Evolutionary conservation across 2,888 invertebrate species (phyloP).

Genomic region (Caenorhabditis angaria): DNA sequence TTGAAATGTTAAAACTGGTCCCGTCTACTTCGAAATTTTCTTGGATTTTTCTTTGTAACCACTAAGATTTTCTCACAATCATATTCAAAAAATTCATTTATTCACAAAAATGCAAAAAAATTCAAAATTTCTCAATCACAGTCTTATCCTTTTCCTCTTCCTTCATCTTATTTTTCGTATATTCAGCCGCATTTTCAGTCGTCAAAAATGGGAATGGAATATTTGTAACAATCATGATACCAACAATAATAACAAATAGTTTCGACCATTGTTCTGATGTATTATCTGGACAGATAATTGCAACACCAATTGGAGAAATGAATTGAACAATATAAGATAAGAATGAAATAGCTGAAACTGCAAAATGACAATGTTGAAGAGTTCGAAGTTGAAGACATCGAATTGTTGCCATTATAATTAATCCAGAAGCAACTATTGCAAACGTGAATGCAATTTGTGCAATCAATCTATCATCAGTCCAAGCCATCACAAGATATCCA

Average conservation of each 20-base stretch:
- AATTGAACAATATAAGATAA: neutral
- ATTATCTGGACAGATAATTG: conserved; percentile 32
- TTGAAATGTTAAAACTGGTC: no score
- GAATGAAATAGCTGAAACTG: neutral
- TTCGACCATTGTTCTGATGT: conserved; percentile 32
- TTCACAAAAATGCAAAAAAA: no score
- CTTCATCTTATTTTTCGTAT: conserved; percentile 10
- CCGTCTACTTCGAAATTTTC: no score
- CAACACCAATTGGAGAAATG: conserved; percentile 18
- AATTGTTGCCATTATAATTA: conserved; percentile 54
- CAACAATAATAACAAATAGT: conserved; percentile 21
- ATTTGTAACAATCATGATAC: conserved; percentile 18
- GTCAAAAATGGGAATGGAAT: conserved; percentile 29
- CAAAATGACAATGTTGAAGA: neutral
- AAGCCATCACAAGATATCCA: conserved; percentile 50
- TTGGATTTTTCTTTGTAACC: no score
- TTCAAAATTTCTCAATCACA: no score
- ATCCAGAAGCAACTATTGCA: conserved; percentile 46
- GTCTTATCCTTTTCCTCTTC: no score
- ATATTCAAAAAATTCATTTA: no score
- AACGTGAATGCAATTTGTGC: conserved; percentile 52
- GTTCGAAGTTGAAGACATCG: conserved; percentile 39
- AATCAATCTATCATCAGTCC: conserved; percentile 12
- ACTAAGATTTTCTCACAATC: no score
- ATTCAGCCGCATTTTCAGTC: conserved; percentile 20